These are phyloP conservation scores for Odobenus rosmarus DNA, from an alignment of 2,113 vertebrate genomes.

Conservation along the genomic window DNA sequence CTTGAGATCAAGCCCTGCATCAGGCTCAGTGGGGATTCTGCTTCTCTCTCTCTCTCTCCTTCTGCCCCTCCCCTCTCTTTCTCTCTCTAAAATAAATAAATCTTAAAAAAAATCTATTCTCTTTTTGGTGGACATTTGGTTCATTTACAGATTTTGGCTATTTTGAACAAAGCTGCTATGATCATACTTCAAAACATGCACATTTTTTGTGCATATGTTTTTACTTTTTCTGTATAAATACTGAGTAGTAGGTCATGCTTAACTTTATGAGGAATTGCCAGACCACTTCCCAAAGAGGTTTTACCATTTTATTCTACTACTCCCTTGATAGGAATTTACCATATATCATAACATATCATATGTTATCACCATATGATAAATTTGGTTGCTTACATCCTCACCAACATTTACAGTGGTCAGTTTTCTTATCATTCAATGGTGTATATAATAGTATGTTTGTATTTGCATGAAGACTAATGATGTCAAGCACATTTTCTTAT, in stretches of 20 bases:
- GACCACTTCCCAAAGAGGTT: not conserved
- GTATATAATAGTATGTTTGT: not conserved
- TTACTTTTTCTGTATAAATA: not conserved
- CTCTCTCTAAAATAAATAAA: not conserved
- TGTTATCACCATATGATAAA: not conserved
- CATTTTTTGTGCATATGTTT: not conserved
- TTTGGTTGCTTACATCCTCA: not conserved
- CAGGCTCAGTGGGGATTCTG: not conserved
- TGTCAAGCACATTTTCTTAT: not conserved
- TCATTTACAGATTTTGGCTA: not conserved
- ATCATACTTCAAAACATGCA: not conserved
- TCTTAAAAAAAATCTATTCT: not conserved
- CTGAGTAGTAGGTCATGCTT: not conserved
- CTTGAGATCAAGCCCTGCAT: not conserved
- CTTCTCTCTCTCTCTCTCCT: not conserved
- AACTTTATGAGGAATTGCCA: not conserved
- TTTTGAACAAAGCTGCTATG: not conserved
- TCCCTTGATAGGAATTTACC: not conserved
- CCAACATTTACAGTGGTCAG: not conserved
- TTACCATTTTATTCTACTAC: not conserved
- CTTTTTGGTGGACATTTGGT: not conserved
- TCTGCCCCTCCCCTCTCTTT: not conserved
- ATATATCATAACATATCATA: not conserved
- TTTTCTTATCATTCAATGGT: not conserved
- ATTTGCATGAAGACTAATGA: conserved; percentile 9